phyloP scores from a whole-genome alignment of 2,888 invertebrate species.

The Drosophila nigritarsus region DNA sequence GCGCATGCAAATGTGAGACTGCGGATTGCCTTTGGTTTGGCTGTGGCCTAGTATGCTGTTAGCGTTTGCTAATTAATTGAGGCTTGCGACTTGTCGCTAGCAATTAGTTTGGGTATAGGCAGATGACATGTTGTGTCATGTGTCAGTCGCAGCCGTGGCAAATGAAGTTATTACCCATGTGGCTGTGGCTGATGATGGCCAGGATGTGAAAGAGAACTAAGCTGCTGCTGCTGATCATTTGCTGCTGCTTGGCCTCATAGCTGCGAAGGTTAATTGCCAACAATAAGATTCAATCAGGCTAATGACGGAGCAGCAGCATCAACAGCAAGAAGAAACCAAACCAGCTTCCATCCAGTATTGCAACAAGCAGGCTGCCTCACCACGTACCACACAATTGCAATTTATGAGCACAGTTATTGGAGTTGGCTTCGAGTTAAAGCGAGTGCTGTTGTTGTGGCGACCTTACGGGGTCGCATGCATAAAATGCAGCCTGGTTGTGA shows the following conservation, averaged over 20 bases:
- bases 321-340: constrained; percentile 35
- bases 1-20: constrained; percentile 59
- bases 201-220: constrained; percentile 34
- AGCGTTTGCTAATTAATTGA: constrained; percentile 75
- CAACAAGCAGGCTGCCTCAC: constrained; percentile 13
- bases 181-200: constrained; percentile 11
- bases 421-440: constrained; percentile 19
- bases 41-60: constrained; percentile 41
- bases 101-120: constrained; percentile 69
- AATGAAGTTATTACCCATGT: constrained; percentile 70
- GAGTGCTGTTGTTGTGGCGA: constrained; percentile 32
- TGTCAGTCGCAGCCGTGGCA: constrained; percentile 49
- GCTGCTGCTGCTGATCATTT: constrained; percentile 14
- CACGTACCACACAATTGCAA: constrained; percentile 66
- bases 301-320: constrained; percentile 65
- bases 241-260: constrained; percentile 55
- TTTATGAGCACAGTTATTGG: constrained; percentile 61
- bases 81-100: constrained; percentile 65
- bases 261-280: constrained; percentile 77
- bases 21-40: constrained; percentile 8
- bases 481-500: constrained; percentile 59
- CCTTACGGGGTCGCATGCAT: constrained; percentile 74
- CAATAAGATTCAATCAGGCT: constrained; percentile 81
- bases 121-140: constrained; percentile 77
- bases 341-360: constrained; percentile 39